Percentiles rank a stretch among this genome's conserved stretches.
Conservation (phyloP, 2,888 invertebrate species). For the Tetranychus piercei region DNA sequence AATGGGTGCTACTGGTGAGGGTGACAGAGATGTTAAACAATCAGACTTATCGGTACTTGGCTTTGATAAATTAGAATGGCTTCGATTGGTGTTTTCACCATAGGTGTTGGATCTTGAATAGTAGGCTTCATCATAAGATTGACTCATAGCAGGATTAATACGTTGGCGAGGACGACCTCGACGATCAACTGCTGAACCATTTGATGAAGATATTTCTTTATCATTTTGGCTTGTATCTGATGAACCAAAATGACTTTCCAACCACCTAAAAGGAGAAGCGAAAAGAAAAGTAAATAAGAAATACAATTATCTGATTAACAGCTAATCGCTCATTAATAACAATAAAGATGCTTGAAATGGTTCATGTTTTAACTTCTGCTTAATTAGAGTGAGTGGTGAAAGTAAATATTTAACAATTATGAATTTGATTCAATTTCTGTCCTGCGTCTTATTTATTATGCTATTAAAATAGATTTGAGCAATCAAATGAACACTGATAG, state of each 20-base stretch:
- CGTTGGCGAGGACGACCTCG: background rate
- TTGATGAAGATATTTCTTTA: background rate
- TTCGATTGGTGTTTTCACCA: background rate
- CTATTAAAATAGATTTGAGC: no score
- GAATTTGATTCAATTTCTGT: no score
- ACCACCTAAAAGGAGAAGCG: background rate
- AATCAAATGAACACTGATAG: no score
- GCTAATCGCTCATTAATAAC: background rate
- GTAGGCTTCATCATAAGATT: background rate
- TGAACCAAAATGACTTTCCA: slow-evolving; percentile 11
- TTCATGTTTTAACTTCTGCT: no score
- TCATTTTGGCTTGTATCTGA: background rate
- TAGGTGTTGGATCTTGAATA: background rate
- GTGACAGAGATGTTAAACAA: background rate
- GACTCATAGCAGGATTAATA: background rate
- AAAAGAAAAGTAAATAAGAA: background rate
- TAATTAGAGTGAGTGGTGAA: no score
- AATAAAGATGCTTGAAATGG: no score
- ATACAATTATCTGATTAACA: background rate
- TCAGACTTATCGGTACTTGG: background rate
- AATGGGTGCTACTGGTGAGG: background rate
- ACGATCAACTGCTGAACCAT: background rate
- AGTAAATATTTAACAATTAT: no score
- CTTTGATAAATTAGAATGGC: background rate
- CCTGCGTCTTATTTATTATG: no score